A percentile compares a stretch with the other conserved stretches of the same genome.
phyloP scores from a whole-genome alignment of 2,888 invertebrate genomes.

The Caenorhabditis drosophilae region DNA sequence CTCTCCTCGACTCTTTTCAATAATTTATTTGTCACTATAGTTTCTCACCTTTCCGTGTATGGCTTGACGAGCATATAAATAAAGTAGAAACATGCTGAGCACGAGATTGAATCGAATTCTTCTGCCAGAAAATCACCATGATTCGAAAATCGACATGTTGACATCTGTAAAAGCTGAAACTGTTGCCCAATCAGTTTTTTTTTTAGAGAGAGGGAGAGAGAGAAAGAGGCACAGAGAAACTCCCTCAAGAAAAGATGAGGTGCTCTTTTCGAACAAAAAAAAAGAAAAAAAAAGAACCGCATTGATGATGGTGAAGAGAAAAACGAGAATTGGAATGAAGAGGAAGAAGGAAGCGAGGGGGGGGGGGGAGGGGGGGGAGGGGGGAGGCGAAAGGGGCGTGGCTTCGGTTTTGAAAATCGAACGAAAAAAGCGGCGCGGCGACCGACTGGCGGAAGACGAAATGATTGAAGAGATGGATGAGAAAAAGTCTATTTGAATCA shows the following conservation, averaged over 20 bases:
- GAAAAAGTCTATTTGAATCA: neutral
- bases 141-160: constrained; percentile 42
- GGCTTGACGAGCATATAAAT: constrained; percentile 36
- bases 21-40: neutral
- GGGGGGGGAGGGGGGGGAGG: no score
- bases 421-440: neutral
- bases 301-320: neutral
- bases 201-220: constrained; percentile 2
- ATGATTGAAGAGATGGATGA: constrained; percentile 2
- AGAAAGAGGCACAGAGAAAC: constrained; percentile 1
- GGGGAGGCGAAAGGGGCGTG: no score
- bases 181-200: neutral
- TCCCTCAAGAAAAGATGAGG: neutral
- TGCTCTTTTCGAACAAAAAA: neutral
- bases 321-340: constrained; percentile 5
- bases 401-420: no score
- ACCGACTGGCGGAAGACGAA: constrained; percentile 1
- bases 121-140: constrained; percentile 26
- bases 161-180: neutral
- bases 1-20: neutral
- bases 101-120: constrained; percentile 40
- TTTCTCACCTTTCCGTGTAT: constrained; percentile 13
- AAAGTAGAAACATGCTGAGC: constrained; percentile 47
- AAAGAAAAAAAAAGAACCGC: neutral
- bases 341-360: no score